Base-by-base conservation (phyloP, 2,888 invertebrate species). In the Metellina segmentata region DNA sequence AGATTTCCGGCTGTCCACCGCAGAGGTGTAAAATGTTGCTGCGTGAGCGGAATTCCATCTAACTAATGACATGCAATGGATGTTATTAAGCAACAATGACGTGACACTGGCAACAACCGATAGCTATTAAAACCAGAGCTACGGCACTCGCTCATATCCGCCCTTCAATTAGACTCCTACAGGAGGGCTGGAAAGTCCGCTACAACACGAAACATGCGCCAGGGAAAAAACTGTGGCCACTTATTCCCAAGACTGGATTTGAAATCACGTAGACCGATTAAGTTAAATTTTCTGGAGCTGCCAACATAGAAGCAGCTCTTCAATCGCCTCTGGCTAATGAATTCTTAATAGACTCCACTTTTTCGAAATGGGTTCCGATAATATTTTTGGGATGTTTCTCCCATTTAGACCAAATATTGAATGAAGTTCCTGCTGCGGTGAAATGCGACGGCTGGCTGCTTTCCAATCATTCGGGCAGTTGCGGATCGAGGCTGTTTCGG, bases 11-110 rank as follows among this genome's bases (percentile, higher is more conserved):
- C 77, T 61, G 71, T 85, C 85, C 53, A 48, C 78, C 70, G 19
- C 48, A 71, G 71, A 90, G 89, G 85, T 85, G 85, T 79, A 90
- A 90, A 90, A 81, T 77, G 78, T 72, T 48, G 70, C 19, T 48
- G 83, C 89, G 89, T 90, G 89, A 85, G 71, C 61, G 48, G 89
- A 90, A 89, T 89, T 70, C 51, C 52, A 51, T 69, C 79, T 75
- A 53, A 72, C 78, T 90, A 90, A 90, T 79, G 82, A 90, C 89
- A 90, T 90, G 89, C 89, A 85, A 85, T 90, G 78, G 89, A 90
- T 90, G 83, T 90, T 90, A 90, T 90, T 90, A 90, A 90, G 89
- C 74, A 90, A 90, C 83, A 72, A 72, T 85, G 85, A 85, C 89
- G 89, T 85, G 89, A 90, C 85, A 83, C 77, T 52, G 70, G 77